These are phyloP conservation scores for Drosophila guanche DNA, from an alignment of 1,140 invertebrate species.

Conservation along the genomic window DNA sequence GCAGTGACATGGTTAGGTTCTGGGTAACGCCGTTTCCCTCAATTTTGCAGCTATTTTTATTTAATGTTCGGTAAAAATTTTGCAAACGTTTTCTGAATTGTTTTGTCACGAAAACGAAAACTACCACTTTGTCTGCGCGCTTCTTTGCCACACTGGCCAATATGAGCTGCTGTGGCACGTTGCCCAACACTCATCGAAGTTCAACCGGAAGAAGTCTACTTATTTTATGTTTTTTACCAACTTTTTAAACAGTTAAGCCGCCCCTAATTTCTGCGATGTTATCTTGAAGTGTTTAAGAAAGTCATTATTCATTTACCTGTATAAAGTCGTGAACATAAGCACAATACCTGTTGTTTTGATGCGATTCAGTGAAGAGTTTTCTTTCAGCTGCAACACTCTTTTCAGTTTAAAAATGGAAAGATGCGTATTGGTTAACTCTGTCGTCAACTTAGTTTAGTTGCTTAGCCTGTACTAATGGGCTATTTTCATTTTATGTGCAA, in stretches of 20 bases:
- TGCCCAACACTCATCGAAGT: slow-evolving; percentile 40
- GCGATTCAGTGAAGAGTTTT: too few species aligned
- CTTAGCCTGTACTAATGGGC: too few species aligned
- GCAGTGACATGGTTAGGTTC: slow-evolving; percentile 70
- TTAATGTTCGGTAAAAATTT: slow-evolving; percentile 2
- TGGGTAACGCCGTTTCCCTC: not conserved
- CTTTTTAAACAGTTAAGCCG: not conserved
- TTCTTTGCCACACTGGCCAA: slow-evolving; percentile 26
- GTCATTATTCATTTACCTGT: too few species aligned
- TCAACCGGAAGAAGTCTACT: slow-evolving; percentile 20
- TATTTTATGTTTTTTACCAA: slow-evolving; percentile 1
- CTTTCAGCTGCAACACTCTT: too few species aligned
- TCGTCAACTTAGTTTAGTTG: too few species aligned
- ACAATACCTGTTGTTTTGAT: too few species aligned
- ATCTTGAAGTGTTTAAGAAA: too few species aligned
- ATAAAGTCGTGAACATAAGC: too few species aligned
- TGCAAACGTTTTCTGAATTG: slow-evolving; percentile 7
- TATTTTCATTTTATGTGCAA: too few species aligned
- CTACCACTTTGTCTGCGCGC: slow-evolving; percentile 50
- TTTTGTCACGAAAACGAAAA: slow-evolving; percentile 58
- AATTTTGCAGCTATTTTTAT: not conserved
- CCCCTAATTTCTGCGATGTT: too few species aligned
- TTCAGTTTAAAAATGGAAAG: too few species aligned
- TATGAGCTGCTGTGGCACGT: not conserved
- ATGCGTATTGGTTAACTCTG: too few species aligned